These are phyloP conservation scores for Geothlypis trichas DNA, from an alignment of 2,113 vertebrate species.

Conservation along the genomic window DNA sequence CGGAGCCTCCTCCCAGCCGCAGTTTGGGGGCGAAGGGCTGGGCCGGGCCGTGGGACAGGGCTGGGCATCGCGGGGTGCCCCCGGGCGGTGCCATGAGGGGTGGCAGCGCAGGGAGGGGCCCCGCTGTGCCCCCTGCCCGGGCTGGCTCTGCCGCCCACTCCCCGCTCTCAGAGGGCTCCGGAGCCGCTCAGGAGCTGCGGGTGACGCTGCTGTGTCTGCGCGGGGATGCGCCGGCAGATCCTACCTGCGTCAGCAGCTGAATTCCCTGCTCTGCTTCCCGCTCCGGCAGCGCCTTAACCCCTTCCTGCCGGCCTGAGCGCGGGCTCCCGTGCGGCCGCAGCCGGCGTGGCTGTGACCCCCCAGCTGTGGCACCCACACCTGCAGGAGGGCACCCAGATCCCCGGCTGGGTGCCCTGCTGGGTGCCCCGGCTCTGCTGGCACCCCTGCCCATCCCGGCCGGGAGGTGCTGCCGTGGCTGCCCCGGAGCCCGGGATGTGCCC, in stretches of 20 bases:
- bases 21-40: not conserved
- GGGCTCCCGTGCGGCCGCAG: fast-evolving
- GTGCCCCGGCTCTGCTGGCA: not conserved
- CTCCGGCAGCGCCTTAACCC: slow-evolving; percentile 46
- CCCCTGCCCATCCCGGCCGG: not conserved
- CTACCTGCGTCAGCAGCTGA: slow-evolving; percentile 61
- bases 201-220: not conserved
- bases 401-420: not conserved
- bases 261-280: not conserved
- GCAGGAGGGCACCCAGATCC: not conserved
- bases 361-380: fast-evolving
- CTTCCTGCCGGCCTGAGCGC: not conserved
- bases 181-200: not conserved
- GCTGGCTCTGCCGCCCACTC: fast-evolving
- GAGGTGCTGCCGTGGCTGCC: not conserved
- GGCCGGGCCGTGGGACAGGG: not conserved
- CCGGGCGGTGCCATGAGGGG: fast-evolving
- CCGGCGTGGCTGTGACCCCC: fast-evolving
- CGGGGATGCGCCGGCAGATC: slow-evolving; percentile 33
- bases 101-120: not conserved
- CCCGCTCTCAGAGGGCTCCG: not conserved
- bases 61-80: not conserved
- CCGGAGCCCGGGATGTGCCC: not conserved
- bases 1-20: slow-evolving; percentile 9
- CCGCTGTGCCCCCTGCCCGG: fast-evolving